Evolutionary conservation across 2,888 invertebrate species (phyloP), one percentile per base, ranked within the genome.

Genomic region (Drosophila vallismaia): DNA sequence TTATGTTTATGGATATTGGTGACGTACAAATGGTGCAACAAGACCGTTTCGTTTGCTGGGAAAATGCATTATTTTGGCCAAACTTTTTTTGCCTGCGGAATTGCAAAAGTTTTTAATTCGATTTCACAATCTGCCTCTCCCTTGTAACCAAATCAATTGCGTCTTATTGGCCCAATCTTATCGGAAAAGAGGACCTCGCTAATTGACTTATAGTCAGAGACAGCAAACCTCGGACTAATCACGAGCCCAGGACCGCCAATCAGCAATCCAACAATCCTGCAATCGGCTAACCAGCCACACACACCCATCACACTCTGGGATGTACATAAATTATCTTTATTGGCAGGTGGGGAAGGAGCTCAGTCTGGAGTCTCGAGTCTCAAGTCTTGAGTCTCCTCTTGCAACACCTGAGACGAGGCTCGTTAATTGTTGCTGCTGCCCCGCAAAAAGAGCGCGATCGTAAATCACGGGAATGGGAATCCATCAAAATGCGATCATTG

Each of bases 261-360:
- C 38, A 19, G 24, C 54, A 44, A 51, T 26, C 60, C 49, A 42
- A 31, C 63, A 28, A 55, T 10, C 36, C 12, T 14, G 9, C 26
- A 33, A 10, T 3, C 44, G 14, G 26, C 62, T 53, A 26, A 46
- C 52, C 58, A 54, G 49, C 44, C 59, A 52, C 54, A 42, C 28
- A 29, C 46, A 45, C 58, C 71, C 68, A 64, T 72, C 79, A 64
- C 66, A 36, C 36, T 36, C 36, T n/a, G 36, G 73, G 67, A 73
- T 74, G 67, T 74, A 79, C 83, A 87, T 83, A 87, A 83, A 85
- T 87, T 82, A 83, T 83, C 73, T 87, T 81, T 85, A 87, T 81
- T 87, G 86, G 79, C 76, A 64, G 56, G 62, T 60, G 58, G 45
- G 58, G 45, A 56, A 36, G 36, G 46, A 29, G 56, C 38, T 44